Conservation (phyloP, 2,888 invertebrate species). For the Epistrophe eligans region DNA sequence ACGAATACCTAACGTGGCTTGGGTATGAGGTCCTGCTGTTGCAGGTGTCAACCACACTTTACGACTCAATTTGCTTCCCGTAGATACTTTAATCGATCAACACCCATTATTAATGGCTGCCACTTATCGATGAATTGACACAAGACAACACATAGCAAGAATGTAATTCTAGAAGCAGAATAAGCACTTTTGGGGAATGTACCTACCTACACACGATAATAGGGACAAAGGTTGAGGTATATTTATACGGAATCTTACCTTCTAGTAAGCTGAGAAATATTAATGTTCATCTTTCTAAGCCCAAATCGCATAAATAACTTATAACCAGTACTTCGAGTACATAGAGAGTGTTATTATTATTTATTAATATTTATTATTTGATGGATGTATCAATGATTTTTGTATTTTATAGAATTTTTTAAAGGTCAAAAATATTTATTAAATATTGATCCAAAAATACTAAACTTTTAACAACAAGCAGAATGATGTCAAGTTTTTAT, state of each 20-base stretch:
- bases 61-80: conserved; percentile 67
- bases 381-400: no score
- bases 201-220: not conserved
- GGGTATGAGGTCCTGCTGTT: conserved; percentile 26
- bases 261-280: conserved; percentile 13
- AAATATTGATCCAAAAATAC: no score
- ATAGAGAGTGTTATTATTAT: not conserved
- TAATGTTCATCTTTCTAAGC: conserved; percentile 30
- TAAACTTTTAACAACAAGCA: no score
- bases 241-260: no score
- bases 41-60: conserved; percentile 74
- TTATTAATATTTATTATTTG: not conserved
- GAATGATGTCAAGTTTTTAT: no score
- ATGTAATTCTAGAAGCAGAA: not conserved
- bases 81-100: conserved; percentile 74
- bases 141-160: conserved; percentile 36
- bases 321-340: not conserved
- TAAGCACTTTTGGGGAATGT: conserved; percentile 6
- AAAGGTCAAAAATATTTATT: no score
- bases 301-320: not conserved
- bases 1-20: no score
- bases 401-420: no score
- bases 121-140: conserved; percentile 68
- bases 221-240: no score
- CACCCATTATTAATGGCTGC: conserved; percentile 71